Evolutionary conservation across 2,888 invertebrate genomes (phyloP), one percentile per base, ranked within the genome.

Genomic region (Ormia ochracea): DNA sequence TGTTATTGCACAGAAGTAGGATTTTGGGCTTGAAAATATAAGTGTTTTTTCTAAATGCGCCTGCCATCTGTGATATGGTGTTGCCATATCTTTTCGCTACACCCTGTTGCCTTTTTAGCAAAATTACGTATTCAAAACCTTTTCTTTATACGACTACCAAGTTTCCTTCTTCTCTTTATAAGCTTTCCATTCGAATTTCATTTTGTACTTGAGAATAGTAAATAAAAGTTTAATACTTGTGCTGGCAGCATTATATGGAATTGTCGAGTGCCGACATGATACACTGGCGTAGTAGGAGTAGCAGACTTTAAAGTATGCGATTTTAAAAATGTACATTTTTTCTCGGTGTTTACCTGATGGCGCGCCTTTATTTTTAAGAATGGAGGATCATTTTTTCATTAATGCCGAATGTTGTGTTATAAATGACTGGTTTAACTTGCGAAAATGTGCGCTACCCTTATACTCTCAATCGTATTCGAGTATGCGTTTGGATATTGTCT

Each of bases 401-500:
- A 28, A 28, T n/a, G n/a, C n/a, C n/a, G n/a, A 28, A 28, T 4
- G 28, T 4, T 33, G 10, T 33, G 1, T 33, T 4, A 6, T 48
- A 4, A 17, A 17, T 56, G 5, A 6, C 33, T 7, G 33, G 4
- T 56, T 36, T 21, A 10, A 26, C 28, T 66, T 10, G 4, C 14
- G n/a, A 21, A 48, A 59, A 41, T 31, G 43, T 12, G 12, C 28
- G 21, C 54, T 5, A 1, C 61, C 73, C 63, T 73, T 65, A 65
- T 74, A 33, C 0, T 17, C 26, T 36, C 9, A 5, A 10, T 80
- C 74, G 21, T 48, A 45, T 38, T 73, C 61, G 68, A 72, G 68
- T 63, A 73, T 80, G 63, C 72, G 61, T 72, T 80, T 72, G 76
- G 68, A 76, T 76, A 80, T 76, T 76, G 68, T 59, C 54, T 72